Evolutionary conservation across 2,113 vertebrate genomes (phyloP), one percentile per base, ranked within the genome.

Genomic region (Engystomops pustulosus): DNA sequence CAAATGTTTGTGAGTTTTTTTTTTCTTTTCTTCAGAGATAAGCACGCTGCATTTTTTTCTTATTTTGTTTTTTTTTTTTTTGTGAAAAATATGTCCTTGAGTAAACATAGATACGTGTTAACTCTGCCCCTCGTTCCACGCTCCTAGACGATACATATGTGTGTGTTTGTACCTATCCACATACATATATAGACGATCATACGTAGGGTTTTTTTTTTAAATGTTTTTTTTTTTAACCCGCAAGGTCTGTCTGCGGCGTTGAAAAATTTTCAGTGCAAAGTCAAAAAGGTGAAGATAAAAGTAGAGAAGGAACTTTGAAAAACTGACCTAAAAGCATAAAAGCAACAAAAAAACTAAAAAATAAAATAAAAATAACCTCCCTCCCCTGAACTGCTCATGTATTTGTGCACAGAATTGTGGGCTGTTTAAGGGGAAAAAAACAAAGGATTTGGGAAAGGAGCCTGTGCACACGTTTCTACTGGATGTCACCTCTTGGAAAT

Each of bases 11-110:
- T 65, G 60, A 62, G 36, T 60, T n/a, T n/a, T n/a, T 41, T 41
- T 41, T 41, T 41, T 41, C 8, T 65, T 74, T 74, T 74, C 80
- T 62, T 72, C 51, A 65, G 70, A 74, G n/a, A 75, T 83, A 74
- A 58, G 69, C 81, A 83, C 53, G 27, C 18, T 23, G 70, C 58
- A 65, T 65, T 45, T 27, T 25, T 60, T 71, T 58, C 55, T 79
- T 67, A n/a, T n/a, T n/a, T 32, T 8, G 30, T 60, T 41, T 62
- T n/a, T 67, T 23, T 75, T 36, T 83, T 82, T 75, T 65, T 62
- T 47, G 23, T 67, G 41, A 84, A 74, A 84, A 69, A 84, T 65
- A 78, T 47, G 72, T 85, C 75, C 83, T 85, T 85, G 72, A 78
- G 83, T 85, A 85, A 85, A 85, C 83, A 78, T 79, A 70, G 65